Percentiles rank a stretch among this genome's conserved stretches.
Evolutionary conservation across 2,113 vertebrate species (phyloP).

Genomic region (Gobio gobio): DNA sequence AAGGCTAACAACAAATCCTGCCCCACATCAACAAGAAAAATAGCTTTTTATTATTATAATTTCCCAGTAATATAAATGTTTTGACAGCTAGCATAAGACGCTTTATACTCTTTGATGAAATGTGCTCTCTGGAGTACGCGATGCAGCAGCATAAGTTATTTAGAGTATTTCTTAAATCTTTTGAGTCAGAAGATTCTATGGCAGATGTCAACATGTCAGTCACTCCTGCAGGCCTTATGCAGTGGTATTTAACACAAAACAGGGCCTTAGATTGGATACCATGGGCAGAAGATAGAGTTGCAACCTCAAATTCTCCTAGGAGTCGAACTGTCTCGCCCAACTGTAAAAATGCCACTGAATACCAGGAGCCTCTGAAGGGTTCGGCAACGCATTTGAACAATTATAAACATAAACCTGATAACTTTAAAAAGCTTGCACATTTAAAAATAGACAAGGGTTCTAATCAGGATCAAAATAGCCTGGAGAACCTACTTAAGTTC

Average conservation of each 20-base stretch:
- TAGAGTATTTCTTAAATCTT: neutral
- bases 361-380: constrained; percentile 8
- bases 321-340: constrained; percentile 27
- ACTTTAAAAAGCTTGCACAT: neutral
- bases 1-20: constrained; percentile 2
- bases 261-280: neutral
- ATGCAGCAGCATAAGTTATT: neutral
- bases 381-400: neutral
- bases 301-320: constrained; percentile 20
- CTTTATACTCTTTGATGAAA: neutral
- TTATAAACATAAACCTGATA: neutral
- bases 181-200: constrained; percentile 2
- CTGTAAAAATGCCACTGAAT: constrained; percentile 11
- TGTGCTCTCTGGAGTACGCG: neutral
- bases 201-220: constrained; percentile 35
- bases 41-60: neutral
- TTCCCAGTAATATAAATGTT: neutral
- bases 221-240: neutral
- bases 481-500: neutral
- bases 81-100: neutral
- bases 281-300: constrained; percentile 33
- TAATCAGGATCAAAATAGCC: neutral
- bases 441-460: neutral
- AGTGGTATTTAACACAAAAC: constrained; percentile 26
- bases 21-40: neutral